Conservation (phyloP, 2,113 vertebrate species). For the Zosterops borbonicus region DNA sequence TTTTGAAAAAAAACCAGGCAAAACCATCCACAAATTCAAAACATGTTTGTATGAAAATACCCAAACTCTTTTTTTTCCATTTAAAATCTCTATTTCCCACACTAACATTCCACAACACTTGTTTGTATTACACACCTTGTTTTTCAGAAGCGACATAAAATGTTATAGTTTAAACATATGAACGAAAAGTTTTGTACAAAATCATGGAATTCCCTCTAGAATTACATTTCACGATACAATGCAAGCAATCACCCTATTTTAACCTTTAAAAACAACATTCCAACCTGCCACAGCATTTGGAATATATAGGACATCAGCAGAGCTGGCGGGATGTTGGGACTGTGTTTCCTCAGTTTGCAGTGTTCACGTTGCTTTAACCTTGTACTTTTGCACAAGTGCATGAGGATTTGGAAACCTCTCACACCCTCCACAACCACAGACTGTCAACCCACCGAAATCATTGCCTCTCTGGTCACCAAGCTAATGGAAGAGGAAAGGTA, state of each 20-base stretch:
- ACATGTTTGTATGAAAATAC: not conserved
- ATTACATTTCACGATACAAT: not conserved
- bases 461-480: not conserved
- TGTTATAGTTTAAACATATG: not conserved
- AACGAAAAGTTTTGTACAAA: not conserved
- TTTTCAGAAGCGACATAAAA: not conserved
- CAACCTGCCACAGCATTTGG: not conserved
- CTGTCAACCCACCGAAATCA: rapidly evolving
- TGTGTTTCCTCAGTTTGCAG: not conserved
- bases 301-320: not conserved
- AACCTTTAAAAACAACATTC: not conserved
- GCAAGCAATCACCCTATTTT: not conserved
- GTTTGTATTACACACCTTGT: not conserved
- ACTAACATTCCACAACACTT: not conserved
- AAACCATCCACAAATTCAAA: slow-evolving; percentile 20
- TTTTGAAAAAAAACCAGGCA: not conserved
- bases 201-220: not conserved
- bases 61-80: not conserved
- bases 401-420: not conserved
- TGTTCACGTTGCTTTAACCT: not conserved
- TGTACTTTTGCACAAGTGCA: not conserved
- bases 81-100: not conserved
- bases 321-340: not conserved
- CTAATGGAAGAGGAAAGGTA: not conserved
- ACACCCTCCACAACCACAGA: not conserved